Percentiles rank a stretch among this genome's conserved stretches.
phyloP scores from a whole-genome alignment of 2,797 vertebrate genomes.

The Urocyon cinereoargenteus region DNA sequence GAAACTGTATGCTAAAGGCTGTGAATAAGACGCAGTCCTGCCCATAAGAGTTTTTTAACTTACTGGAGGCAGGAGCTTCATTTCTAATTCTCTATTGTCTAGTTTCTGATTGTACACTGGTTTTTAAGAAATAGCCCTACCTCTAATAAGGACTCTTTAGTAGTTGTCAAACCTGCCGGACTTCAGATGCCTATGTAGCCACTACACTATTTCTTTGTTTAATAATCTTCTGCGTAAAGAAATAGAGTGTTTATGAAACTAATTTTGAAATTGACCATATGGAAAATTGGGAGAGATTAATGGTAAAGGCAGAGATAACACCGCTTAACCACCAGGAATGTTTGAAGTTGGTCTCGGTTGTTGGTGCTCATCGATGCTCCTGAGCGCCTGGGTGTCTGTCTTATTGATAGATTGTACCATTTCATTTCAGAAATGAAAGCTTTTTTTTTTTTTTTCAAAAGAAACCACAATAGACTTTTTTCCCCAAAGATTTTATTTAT shows the following conservation, averaged over 20 bases:
- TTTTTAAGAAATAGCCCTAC: not conserved
- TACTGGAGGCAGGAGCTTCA: not conserved
- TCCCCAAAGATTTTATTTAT: too few species aligned
- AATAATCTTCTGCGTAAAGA: not conserved
- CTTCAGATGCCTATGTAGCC: not conserved
- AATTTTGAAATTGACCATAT: not conserved
- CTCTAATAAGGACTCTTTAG: not conserved
- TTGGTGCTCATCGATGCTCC: too few species aligned
- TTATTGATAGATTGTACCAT: too few species aligned
- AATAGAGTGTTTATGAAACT: constrained; percentile 4
- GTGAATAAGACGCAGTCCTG: not conserved
- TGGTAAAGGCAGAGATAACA: not conserved
- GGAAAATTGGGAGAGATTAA: not conserved
- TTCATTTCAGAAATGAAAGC: not conserved
- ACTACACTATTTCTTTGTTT: not conserved
- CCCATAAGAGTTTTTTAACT: not conserved
- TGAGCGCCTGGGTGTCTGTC: too few species aligned
- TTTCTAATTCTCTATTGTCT: not conserved
- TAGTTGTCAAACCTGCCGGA: constrained; percentile 1
- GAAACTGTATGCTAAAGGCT: not conserved
- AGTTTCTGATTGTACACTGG: not conserved
- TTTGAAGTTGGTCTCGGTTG: too few species aligned
- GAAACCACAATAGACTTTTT: too few species aligned
- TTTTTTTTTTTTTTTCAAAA: not conserved
- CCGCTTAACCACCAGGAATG: too few species aligned